Conservation (phyloP, 2,113 vertebrate species). For the Puntigrus tetrazona region DNA sequence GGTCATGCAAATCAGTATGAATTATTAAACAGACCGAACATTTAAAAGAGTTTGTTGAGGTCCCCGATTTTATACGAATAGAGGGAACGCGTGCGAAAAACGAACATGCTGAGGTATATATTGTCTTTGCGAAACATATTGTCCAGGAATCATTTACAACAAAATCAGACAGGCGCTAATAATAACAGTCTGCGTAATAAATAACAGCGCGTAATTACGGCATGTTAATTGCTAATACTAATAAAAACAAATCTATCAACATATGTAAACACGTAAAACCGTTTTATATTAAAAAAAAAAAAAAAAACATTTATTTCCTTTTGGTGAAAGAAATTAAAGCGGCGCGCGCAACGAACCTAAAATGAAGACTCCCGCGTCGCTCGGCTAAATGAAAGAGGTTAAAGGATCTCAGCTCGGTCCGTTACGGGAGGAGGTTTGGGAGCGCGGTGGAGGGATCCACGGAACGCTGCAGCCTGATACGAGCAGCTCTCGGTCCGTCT, state of each 20-base stretch:
- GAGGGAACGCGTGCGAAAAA: background rate
- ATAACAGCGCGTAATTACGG: too few species aligned
- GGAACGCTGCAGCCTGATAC: background rate
- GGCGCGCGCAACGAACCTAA: conserved; percentile 60
- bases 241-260: background rate
- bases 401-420: conserved; percentile 47
- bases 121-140: background rate
- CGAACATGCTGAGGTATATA: too few species aligned
- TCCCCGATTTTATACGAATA: background rate
- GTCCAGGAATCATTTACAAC: background rate
- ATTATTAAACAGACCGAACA: conserved; percentile 2
- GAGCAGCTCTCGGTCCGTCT: background rate
- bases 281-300: too few species aligned
- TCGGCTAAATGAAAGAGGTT: conserved; percentile 32
- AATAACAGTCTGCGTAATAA: too few species aligned
- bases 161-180: background rate
- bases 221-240: background rate
- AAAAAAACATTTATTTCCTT: background rate
- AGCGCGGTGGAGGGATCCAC: conserved; percentile 6
- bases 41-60: background rate
- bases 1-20: background rate
- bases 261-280: background rate
- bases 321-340: background rate
- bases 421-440: conserved; percentile 35
- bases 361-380: conserved; percentile 48